Evolutionary conservation across 2,888 invertebrate genomes (phyloP), one percentile per base, ranked within the genome.

Genomic region (Holacanthella duospinosa): DNA sequence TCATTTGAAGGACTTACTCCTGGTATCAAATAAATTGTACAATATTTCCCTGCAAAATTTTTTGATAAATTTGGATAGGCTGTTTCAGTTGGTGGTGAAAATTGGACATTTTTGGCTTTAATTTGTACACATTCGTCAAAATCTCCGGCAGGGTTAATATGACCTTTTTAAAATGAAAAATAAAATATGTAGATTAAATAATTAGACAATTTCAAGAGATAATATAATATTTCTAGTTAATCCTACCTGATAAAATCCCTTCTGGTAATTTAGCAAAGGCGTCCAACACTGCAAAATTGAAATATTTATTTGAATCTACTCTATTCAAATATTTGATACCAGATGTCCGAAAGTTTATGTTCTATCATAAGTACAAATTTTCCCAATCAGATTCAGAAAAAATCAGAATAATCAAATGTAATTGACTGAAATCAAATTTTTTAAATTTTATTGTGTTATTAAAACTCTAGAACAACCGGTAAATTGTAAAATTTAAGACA

Each of bases 221-320:
- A n/a, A n/a, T n/a, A n/a, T n/a, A n/a, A n/a, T n/a, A n/a, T n/a
- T n/a, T n/a, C n/a, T 48, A 48, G 21, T 48, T 4, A 48, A 4
- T 48, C 48, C 21, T n/a, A 48, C 48, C 48, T 9, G 48, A 48
- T 9, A 48, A 21, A 16, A 48, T 62, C 19, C 71, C 71, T 64
- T 71, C 71, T 9, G 71, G 71, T 1, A 64, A 27, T 58, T 71
- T 71, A 1, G 65, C 71, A 65, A 67, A 71, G 3, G 71, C 60
- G 60, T 71, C 71, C 24, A 67, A 24, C 69, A 71, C 71, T 71
- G 53, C 26, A 61, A 61, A 61, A 24, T 36, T 12, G 16, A 36
- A 36, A 36, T 36, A n/a, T n/a, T n/a, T n/a, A n/a, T n/a, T n/a
- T n/a, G n/a, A n/a, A n/a, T n/a, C n/a, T n/a, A n/a, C n/a, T n/a